Evolutionary conservation across 2,113 vertebrate species (phyloP).

Genomic region (Atlantisia rogersi): DNA sequence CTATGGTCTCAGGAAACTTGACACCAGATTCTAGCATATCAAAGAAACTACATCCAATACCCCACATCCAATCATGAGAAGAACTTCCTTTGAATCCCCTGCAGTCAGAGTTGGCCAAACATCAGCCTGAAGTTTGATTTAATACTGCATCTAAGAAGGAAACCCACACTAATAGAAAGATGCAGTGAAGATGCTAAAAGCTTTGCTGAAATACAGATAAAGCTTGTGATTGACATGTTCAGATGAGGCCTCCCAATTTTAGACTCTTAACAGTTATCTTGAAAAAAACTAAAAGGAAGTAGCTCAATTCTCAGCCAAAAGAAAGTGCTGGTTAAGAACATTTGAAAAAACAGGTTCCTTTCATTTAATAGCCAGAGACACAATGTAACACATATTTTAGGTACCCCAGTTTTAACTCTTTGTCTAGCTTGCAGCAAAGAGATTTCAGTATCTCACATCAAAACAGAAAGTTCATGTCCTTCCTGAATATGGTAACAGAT

Average conservation of each 20-base stretch:
- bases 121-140: not conserved
- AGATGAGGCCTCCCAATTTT: not conserved
- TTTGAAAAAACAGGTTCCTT: not conserved
- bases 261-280: not conserved
- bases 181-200: not conserved
- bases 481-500: not conserved
- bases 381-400: not conserved
- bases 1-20: not conserved
- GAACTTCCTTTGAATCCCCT: not conserved
- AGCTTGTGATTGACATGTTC: not conserved
- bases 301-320: not conserved
- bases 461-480: not conserved
- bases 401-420: not conserved
- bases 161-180: not conserved
- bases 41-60: not conserved
- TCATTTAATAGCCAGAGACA: not conserved
- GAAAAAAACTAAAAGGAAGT: not conserved
- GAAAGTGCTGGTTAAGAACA: not conserved
- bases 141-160: not conserved
- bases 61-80: not conserved
- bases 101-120: not conserved
- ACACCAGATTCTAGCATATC: not conserved
- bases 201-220: not conserved
- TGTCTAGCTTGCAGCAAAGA: not conserved
- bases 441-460: not conserved